These are phyloP conservation scores for Drosophila kohkoa DNA, from an alignment of 1,140 invertebrate genomes.

Conservation along the genomic window DNA sequence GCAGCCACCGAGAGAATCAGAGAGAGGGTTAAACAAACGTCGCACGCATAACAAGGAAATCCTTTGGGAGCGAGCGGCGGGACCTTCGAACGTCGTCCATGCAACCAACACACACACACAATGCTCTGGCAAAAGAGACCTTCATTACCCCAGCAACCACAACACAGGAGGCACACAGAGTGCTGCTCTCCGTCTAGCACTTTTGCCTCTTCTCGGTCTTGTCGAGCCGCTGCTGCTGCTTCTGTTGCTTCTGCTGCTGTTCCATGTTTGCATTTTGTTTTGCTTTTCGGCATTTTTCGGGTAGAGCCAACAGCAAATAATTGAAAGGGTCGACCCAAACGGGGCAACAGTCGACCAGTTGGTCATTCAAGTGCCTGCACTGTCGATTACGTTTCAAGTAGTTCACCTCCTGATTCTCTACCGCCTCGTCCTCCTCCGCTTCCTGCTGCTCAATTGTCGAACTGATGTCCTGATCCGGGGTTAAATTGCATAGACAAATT, in stretches of 20 bases:
- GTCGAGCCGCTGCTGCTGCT: background rate
- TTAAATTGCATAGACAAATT: slow-evolving; percentile 76
- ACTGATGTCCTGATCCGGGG: slow-evolving; percentile 47
- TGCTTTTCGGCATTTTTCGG: slow-evolving; percentile 75
- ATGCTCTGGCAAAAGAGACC: slow-evolving; percentile 21
- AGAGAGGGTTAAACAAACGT: slow-evolving; percentile 77
- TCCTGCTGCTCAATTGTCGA: background rate
- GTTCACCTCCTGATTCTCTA: background rate
- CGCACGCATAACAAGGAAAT: slow-evolving; percentile 82
- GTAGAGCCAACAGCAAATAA: slow-evolving; percentile 70
- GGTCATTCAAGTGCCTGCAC: slow-evolving; percentile 80
- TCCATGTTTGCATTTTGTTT: slow-evolving; percentile 79
- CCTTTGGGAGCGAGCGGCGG: slow-evolving; percentile 70
- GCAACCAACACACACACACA: slow-evolving; percentile 40
- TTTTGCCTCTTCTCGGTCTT: slow-evolving; percentile 20
- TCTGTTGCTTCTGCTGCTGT: background rate
- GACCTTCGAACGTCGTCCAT: slow-evolving; percentile 3
- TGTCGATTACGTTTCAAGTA: slow-evolving; percentile 81
- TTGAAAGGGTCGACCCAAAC: slow-evolving; percentile 67
- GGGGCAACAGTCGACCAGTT: slow-evolving; percentile 48
- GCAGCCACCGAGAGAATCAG: background rate
- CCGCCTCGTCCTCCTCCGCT: background rate
- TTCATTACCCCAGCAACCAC: slow-evolving; percentile 56
- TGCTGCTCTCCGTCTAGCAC: slow-evolving; percentile 42
- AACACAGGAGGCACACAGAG: slow-evolving; percentile 11